A percentile compares a stretch with the other conserved stretches of the same genome.
These are phyloP conservation scores for Magallana gigas DNA, from an alignment of 1,140 invertebrate genomes.

Conservation along the genomic window DNA sequence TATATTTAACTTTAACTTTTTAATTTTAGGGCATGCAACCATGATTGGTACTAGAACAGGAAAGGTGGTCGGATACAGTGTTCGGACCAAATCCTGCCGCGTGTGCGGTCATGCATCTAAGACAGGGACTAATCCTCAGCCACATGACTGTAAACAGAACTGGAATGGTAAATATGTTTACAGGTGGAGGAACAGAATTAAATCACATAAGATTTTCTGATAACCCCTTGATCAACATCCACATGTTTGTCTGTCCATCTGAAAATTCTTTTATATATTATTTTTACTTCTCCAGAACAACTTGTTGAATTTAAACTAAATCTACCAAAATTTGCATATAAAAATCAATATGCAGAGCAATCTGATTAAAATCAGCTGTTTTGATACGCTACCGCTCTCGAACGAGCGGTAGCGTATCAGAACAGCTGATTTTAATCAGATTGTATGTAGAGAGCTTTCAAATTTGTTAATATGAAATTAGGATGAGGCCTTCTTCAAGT, in stretches of 20 bases:
- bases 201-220: not conserved
- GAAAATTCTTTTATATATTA: not conserved
- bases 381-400: too few species aligned
- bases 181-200: not conserved
- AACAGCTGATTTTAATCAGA: too few species aligned
- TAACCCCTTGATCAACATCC: not conserved
- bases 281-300: not conserved
- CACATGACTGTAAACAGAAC: slow-evolving; percentile 36
- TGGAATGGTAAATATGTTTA: not conserved
- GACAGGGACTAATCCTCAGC: not conserved
- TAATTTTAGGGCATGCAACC: slow-evolving; percentile 20
- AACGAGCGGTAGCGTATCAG: too few species aligned
- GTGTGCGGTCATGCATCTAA: not conserved
- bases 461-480: too few species aligned
- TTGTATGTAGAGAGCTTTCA: too few species aligned
- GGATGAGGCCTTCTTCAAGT: too few species aligned
- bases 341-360: too few species aligned
- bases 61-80: slow-evolving; percentile 6
- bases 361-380: too few species aligned
- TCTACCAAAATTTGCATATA: too few species aligned
- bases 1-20: too few species aligned
- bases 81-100: not conserved
- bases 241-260: not conserved
- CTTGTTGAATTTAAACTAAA: too few species aligned
- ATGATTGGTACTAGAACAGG: slow-evolving; percentile 16